A percentile compares a stretch with the other conserved stretches of the same genome.
phyloP scores from a whole-genome alignment of 2,113 vertebrate genomes.

The Pedetes capensis region DNA sequence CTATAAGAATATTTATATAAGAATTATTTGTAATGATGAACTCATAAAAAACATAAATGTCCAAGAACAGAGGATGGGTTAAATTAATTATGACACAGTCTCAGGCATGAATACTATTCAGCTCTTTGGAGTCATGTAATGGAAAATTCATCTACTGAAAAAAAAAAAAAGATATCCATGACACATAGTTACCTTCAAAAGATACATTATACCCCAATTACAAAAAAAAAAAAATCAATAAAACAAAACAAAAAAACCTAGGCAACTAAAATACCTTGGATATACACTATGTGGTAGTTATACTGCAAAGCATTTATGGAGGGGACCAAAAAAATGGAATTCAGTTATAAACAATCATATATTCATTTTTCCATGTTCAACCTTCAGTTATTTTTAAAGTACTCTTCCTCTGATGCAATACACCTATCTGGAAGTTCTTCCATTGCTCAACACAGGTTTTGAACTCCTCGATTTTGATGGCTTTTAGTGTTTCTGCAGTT shows the following conservation, averaged over 20 bases:
- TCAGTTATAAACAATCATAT: too few relatives aligned
- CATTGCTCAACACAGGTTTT: too few relatives aligned
- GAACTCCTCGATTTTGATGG: too few relatives aligned
- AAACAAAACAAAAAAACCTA: neutral
- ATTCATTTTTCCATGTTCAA: too few relatives aligned
- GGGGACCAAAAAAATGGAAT: too few relatives aligned
- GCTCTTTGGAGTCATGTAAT: neutral
- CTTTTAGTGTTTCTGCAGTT: too few relatives aligned
- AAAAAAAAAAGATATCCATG: neutral
- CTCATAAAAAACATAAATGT: neutral
- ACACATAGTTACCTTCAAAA: neutral
- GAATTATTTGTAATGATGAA: neutral
- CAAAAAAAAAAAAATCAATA: neutral
- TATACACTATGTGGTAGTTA: neutral
- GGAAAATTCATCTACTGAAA: neutral
- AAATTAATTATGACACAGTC: neutral
- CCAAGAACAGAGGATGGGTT: neutral
- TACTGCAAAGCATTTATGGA: neutral
- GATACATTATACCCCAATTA: neutral
- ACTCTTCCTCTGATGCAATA: too few relatives aligned
- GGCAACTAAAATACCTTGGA: neutral
- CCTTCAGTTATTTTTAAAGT: too few relatives aligned
- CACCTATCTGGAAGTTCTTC: too few relatives aligned
- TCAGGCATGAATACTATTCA: neutral
- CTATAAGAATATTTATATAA: neutral